These are phyloP conservation scores for Trematomus bernacchii DNA, from an alignment of 2,797 vertebrate species.

Conservation along the genomic window DNA sequence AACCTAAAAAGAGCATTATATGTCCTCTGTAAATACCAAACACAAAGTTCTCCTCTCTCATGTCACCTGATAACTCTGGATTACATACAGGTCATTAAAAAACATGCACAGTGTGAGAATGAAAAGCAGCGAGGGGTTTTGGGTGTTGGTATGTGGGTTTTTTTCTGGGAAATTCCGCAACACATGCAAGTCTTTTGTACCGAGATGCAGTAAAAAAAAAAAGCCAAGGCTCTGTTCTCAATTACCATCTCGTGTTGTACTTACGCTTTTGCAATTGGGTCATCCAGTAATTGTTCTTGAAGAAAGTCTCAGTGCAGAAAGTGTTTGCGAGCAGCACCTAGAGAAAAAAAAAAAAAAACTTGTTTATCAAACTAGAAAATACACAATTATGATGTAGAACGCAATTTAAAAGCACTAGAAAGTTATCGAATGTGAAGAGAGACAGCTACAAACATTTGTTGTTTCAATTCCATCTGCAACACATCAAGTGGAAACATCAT, in stretches of 20 bases:
- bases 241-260: constrained; percentile 76
- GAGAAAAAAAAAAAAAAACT: constrained; percentile 1
- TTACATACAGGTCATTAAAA: constrained; percentile 37
- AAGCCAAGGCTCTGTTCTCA: constrained; percentile 65
- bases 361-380: constrained; percentile 22
- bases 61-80: constrained; percentile 18
- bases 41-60: constrained; percentile 19
- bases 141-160: constrained; percentile 59
- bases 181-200: constrained; percentile 76
- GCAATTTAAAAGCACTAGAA: neutral
- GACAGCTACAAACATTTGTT: neutral
- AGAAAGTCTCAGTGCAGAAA: constrained; percentile 90
- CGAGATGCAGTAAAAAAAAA: constrained; percentile 38
- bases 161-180: constrained; percentile 65
- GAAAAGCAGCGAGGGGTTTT: constrained; percentile 41
- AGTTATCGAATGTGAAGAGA: constrained; percentile 1
- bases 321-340: constrained; percentile 93
- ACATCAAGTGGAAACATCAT: neutral
- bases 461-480: neutral
- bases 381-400: neutral
- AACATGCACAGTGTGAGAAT: constrained; percentile 40
- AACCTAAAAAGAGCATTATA: too few relatives aligned
- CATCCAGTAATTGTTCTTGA: constrained; percentile 91
- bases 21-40: neutral
- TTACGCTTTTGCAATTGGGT: constrained; percentile 91